A percentile compares a stretch with the other conserved stretches of the same genome.
Evolutionary conservation across 2,113 vertebrate species (phyloP).

Genomic region (Marmota flaviventris): DNA sequence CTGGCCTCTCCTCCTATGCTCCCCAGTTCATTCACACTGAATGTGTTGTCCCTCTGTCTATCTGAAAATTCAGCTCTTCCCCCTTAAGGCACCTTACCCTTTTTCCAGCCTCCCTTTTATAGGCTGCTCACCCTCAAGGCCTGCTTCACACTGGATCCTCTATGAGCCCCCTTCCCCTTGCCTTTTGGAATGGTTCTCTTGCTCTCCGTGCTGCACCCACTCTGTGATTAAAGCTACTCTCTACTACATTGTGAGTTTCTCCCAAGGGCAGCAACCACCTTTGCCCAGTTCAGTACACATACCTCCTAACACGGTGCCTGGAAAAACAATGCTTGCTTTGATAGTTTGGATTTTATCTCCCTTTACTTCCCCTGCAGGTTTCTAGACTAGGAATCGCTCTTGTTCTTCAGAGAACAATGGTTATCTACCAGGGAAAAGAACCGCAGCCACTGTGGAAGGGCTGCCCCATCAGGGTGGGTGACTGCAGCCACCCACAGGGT

Average conservation of each 20-base stretch:
- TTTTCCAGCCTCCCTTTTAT: neutral
- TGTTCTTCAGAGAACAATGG: neutral
- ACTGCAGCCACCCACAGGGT: neutral
- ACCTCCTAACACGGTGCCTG: neutral
- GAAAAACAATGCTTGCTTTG: neutral
- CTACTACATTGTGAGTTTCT: neutral
- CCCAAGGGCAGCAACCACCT: neutral
- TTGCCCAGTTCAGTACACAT: accelerated
- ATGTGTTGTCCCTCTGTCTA: accelerated
- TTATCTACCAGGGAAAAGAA: neutral
- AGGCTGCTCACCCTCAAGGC: neutral
- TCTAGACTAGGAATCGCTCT: neutral
- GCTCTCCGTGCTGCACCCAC: no score
- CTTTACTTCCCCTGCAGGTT: neutral
- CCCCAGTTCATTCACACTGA: neutral
- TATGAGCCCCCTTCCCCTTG: neutral
- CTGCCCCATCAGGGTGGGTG: neutral
- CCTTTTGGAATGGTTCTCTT: neutral
- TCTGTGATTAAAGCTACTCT: neutral
- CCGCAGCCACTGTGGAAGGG: neutral
- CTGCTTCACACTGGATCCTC: neutral
- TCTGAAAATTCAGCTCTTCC: neutral
- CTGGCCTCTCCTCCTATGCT: neutral
- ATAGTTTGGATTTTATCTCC: neutral
- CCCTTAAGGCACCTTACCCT: neutral